Percentiles rank a stretch among this genome's conserved stretches.
Conservation (phyloP, 2,113 vertebrate species). For the Cinclus mexicanus region DNA sequence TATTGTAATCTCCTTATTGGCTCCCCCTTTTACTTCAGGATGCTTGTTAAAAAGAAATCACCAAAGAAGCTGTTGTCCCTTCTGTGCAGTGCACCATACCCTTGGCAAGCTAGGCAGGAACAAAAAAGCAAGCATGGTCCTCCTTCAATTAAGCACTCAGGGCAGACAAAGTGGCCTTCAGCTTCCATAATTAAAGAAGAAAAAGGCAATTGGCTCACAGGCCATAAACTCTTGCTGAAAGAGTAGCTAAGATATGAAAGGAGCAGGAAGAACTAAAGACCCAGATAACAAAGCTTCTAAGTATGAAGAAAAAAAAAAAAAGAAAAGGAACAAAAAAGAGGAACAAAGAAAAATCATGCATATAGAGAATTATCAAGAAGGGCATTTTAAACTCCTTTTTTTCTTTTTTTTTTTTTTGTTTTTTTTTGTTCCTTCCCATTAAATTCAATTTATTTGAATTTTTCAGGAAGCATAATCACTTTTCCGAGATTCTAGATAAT, state of each 20-base stretch:
- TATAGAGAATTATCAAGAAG: neutral
- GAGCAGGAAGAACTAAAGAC: constrained; percentile 25
- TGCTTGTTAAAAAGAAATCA: constrained; percentile 4
- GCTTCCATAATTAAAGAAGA: constrained; percentile 48
- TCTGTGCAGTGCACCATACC: neutral
- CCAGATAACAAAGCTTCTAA: constrained; percentile 3
- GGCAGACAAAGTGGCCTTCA: constrained; percentile 46
- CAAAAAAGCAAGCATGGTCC: constrained; percentile 16
- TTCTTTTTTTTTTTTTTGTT: neutral
- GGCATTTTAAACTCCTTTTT: neutral
- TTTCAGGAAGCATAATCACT: neutral
- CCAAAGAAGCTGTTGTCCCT: neutral
- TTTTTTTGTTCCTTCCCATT: neutral
- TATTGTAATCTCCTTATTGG: neutral
- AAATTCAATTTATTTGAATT: neutral
- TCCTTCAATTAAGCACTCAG: constrained; percentile 24
- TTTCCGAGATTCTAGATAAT: neutral
- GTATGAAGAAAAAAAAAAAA: neutral
- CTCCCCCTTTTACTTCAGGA: neutral
- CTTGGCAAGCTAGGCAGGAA: neutral
- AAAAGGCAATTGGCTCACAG: constrained; percentile 37
- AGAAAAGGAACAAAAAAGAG: neutral
- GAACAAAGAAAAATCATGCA: neutral
- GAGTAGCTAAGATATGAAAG: constrained; percentile 19
- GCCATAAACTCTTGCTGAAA: constrained; percentile 47